Evolutionary conservation across 1,140 invertebrate genomes (phyloP), one percentile per base, ranked within the genome.

Genomic region (Drosophila parabipectinata): DNA sequence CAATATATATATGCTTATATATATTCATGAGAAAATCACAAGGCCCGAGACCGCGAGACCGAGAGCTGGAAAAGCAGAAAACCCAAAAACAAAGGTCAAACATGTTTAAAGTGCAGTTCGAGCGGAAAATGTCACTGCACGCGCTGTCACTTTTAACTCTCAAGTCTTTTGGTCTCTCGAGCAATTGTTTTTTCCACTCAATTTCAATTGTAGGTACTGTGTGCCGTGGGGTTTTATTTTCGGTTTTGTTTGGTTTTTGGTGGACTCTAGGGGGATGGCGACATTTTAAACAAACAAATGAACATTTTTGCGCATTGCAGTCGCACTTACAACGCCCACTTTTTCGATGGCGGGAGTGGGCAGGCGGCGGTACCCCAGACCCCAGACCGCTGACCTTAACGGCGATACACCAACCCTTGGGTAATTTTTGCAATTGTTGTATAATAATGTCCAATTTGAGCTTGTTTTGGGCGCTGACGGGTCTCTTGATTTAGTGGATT

Each of bases 81-180:
- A 24, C 9, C 18, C 7, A 48, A 15, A 54, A 71, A 59, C 81
- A 85, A 85, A 85, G 81, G 81, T 85, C 82, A 85, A 87, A 78
- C 75, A 72, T 75, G 79, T 39, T 79, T 75, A 71, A 78, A 78
- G 74, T 83, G 79, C 69, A 78, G 37, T 68, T 62, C 63, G 48
- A 78, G 78, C 69, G 69, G 63, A 80, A 84, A 84, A 85, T 84
- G 80, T 84, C 80, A 84, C 72, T 85, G 80, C 80, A 80, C 77
- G 73, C 80, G 79, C 81, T 68, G 72, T 48, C 79, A 78, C 74
- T 73, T 68, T 74, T 57, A 64, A 47, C 54, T 47, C 57, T 34
- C 10, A 39, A 32, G 48, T 52, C 28, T 55, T 58, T 32, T 39
- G 66, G 28, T 14, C 45, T 55, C 57, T n/a, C 48, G 26, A 37